Evolutionary conservation across 2,888 invertebrate species (phyloP), one percentile per base, ranked within the genome.

Genomic region (Nomada flava): DNA sequence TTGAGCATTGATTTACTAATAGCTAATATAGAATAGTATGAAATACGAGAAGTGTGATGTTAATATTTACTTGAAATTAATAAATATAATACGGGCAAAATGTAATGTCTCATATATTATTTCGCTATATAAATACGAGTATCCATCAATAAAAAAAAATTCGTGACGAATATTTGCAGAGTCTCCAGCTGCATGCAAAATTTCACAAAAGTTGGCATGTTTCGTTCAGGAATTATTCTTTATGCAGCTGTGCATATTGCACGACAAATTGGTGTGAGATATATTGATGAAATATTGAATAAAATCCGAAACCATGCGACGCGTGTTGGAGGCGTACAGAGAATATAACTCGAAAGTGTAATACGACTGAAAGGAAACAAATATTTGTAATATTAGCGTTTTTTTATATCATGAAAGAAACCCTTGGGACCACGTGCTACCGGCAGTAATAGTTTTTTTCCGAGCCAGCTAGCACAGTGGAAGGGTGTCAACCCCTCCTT

Each of bases 381-480:
- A 55, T 69, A 50, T 77, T 77, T 77, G 77, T 64, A 52, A 42
- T 62, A 64, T 70, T 70, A 70, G 77, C 77, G 57, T 57, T 79
- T 68, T 68, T 79, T 79, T 76, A 57, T 59, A 44, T 11, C 44
- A 7, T 64, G 20, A 42, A 70, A 52, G 57, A 29, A 52, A 55
- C 63, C 15, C 57, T 70, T 77, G 42, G n/a, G 63, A 55, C 70
- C 79, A 77, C 23, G 63, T 70, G 70, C 77, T 36, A 77, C 79
- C 70, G n/a, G 44, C 57, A 44, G 70, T 70, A 70, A 70, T 63
- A 79, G 52, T 76, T 74, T 65, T 71, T 57, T 64, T 62, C 52
- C 59, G 53, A 42, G 60, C 47, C 36, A 42, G 18, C 57, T 18
- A 52, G 57, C 57, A 44, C 18, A n/a, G 42, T n/a, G 44, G 9